These are phyloP conservation scores for Lithophane socia DNA, from an alignment of 2,888 invertebrate species.

Conservation along the genomic window DNA sequence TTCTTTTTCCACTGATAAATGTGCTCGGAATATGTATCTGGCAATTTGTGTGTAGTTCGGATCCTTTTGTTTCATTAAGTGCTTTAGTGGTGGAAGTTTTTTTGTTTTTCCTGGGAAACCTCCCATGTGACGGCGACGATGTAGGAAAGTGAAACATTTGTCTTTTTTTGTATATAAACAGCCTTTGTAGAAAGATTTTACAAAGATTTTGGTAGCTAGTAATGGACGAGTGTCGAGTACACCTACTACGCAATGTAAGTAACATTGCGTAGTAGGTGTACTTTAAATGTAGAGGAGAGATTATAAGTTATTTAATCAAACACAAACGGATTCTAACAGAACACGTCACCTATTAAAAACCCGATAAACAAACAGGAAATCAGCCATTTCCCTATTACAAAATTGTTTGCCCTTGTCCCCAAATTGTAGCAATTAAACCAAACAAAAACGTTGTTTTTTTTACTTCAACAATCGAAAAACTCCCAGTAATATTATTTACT, in stretches of 20 bases:
- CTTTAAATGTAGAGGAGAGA: not conserved
- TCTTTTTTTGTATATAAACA: slow-evolving; percentile 47
- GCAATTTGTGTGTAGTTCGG: slow-evolving; percentile 80
- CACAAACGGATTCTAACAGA: not conserved
- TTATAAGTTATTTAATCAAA: not conserved
- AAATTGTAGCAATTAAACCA: slow-evolving; percentile 21
- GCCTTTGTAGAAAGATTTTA: not conserved
- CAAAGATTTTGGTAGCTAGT: slow-evolving; percentile 2
- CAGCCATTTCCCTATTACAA: slow-evolving; percentile 38
- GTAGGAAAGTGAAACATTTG: slow-evolving; percentile 62
- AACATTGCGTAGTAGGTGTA: not conserved
- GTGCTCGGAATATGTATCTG: slow-evolving; percentile 85
- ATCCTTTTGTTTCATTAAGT: slow-evolving; percentile 84
- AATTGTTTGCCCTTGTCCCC: slow-evolving; percentile 23
- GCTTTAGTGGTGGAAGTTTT: slow-evolving; percentile 67
- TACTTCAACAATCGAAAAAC: not conserved
- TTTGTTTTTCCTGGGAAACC: slow-evolving; percentile 70
- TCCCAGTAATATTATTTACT: not conserved
- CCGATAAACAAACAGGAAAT: slow-evolving; percentile 26
- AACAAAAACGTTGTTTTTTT: not conserved
- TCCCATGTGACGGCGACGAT: slow-evolving; percentile 65
- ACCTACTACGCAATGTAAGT: no score
- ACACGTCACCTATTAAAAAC: not conserved
- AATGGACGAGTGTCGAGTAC: not conserved
- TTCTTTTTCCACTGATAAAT: slow-evolving; percentile 87